A percentile compares a stretch with the other conserved stretches of the same genome.
phyloP scores from a whole-genome alignment of 2,888 invertebrate genomes.

The Chymomyza caudatula region DNA sequence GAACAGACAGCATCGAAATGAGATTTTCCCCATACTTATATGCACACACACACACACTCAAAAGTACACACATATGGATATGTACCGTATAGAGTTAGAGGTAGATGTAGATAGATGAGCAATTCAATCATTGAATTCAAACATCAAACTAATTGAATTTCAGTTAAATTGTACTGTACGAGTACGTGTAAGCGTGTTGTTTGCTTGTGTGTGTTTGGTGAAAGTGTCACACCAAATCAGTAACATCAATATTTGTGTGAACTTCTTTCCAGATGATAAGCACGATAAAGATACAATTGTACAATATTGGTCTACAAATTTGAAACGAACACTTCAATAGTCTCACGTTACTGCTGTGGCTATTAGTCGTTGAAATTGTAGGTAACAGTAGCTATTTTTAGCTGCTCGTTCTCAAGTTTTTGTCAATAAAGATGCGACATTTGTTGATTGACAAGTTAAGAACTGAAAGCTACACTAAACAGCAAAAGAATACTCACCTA shows the following conservation, averaged over 20 bases:
- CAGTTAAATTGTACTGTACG: not conserved
- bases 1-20: slow-evolving; percentile 26
- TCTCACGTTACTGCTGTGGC: too few relatives aligned
- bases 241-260: not conserved
- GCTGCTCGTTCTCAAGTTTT: not conserved
- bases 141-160: slow-evolving; percentile 46
- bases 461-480: not conserved
- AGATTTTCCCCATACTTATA: too few relatives aligned
- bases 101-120: slow-evolving; percentile 1
- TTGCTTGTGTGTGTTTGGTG: not conserved
- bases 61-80: not conserved
- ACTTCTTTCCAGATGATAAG: not conserved
- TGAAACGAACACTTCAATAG: not conserved
- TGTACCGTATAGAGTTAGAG: not conserved
- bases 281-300: not conserved
- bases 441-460: not conserved
- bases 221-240: not conserved
- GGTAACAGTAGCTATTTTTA: not conserved
- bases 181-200: not conserved
- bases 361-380: not conserved
- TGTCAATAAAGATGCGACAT: not conserved
- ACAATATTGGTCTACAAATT: not conserved
- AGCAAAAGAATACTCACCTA: not conserved
- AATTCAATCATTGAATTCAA: slow-evolving; percentile 38
- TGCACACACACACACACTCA: not conserved